Conservation (phyloP, 2,113 vertebrate genomes). For the Cryptomyrus ogoouensis region DNA sequence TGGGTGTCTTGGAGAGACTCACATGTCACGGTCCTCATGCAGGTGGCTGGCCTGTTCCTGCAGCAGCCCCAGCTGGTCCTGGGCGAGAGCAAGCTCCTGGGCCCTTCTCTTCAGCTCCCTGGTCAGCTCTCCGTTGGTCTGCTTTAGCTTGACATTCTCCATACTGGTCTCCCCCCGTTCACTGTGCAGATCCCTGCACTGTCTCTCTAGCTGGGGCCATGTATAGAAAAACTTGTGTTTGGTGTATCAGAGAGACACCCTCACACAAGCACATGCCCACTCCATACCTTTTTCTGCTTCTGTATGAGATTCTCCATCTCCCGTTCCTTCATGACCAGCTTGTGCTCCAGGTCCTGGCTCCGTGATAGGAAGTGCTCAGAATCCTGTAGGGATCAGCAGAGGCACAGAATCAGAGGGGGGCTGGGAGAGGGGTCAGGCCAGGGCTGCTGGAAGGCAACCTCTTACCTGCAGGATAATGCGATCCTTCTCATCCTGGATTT, state of each 20-base stretch:
- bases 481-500: constrained; percentile 83
- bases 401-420: background rate
- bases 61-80: constrained; percentile 73
- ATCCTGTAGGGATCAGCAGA: constrained; percentile 57
- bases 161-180: constrained; percentile 74
- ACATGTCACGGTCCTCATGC: constrained; percentile 83
- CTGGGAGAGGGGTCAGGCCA: background rate
- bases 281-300: background rate
- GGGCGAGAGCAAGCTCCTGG: constrained; percentile 67
- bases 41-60: constrained; percentile 71
- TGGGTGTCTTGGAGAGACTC: constrained; percentile 34
- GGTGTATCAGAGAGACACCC: background rate
- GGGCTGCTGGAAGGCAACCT: background rate
- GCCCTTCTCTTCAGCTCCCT: constrained; percentile 67
- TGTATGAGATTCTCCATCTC: constrained; percentile 56
- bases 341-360: constrained; percentile 73
- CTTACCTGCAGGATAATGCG: constrained; percentile 70
- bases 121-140: constrained; percentile 76
- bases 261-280: background rate
- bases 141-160: constrained; percentile 80
- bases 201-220: constrained; percentile 68
- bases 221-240: background rate
- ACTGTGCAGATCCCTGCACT: constrained; percentile 69
- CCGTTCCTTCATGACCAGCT: constrained; percentile 78
- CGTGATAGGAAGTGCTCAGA: constrained; percentile 67